Base-by-base conservation (phyloP, 2,797 vertebrate genomes). In the Anguilla obscura region DNA sequence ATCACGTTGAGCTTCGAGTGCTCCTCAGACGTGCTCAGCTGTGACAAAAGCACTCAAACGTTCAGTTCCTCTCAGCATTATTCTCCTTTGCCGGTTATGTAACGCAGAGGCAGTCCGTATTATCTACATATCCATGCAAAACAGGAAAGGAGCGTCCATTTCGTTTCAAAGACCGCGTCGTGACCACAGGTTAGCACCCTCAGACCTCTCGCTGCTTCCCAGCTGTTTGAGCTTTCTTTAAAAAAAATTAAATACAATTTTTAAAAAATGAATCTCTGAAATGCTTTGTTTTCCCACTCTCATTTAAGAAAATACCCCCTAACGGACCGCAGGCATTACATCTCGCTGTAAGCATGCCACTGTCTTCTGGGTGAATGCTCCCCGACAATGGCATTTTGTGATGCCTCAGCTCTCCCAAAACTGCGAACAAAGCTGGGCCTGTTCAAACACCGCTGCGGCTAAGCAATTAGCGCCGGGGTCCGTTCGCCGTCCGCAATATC, bases 211-310 rank as follows among this genome's bases (percentile, higher is more conserved):
- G 86, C 33, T 66, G 85, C 54, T 52, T 33, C 58, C 66, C 52
- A 14, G 21, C 21, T n/a, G 30, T 7, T 21, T 86, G 92, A 56
- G 87, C 66, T 89, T 89, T 90, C 88, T 91, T 89, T 92, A 93
- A 93, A 93, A 93, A 94, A 90, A 63, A 63, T 24, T 4, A 54
- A 54, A 10, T 10, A 54, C 9, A 54, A 91, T 89, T 89, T 84
- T 92, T 92, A 92, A 93, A 93, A 93, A 94, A 90, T 91, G 93
- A 92, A 95, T 95, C 93, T 93, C 94, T 93, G 95, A 94, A 95
- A 95, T 95, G 94, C 93, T 94, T 95, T 93, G 93, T 87, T 85
- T 84, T 33, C 36, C 54, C 86, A 9, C 84, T 83, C 30, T 83
- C 24, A 14, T 93, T 92, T 90, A 93, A 69, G 56, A 79, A 54